Conservation (phyloP, 1,140 invertebrate species). For the Luehdorfia chinensis region DNA sequence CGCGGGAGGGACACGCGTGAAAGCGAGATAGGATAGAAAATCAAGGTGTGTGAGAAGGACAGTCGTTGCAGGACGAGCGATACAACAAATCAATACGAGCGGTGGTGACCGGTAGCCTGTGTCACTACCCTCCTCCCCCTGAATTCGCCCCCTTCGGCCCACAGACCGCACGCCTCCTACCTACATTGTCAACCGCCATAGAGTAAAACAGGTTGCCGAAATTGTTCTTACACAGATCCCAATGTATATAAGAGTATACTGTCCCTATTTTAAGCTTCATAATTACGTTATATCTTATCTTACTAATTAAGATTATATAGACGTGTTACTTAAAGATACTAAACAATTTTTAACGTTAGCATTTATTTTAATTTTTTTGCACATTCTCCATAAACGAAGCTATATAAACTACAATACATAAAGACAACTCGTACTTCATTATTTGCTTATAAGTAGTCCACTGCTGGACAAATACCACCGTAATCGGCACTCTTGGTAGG, state of each 20-base stretch:
- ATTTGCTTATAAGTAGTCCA: too few species aligned
- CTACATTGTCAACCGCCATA: conserved; percentile 72
- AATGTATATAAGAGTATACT: background rate
- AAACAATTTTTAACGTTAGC: too few species aligned
- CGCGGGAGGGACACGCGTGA: conserved; percentile 49
- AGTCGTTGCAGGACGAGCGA: conserved; percentile 70
- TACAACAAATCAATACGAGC: conserved; percentile 77
- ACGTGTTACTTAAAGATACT: too few species aligned
- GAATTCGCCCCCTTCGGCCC: conserved; percentile 26
- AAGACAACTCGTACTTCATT: too few species aligned
- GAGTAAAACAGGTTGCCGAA: conserved; percentile 48
- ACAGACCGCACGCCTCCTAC: conserved; percentile 64
- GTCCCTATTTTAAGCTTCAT: too few species aligned
- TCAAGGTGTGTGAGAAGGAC: conserved; percentile 53
- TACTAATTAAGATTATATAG: too few species aligned
- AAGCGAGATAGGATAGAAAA: conserved; percentile 29
- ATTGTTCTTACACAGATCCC: conserved; percentile 6
- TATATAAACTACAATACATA: too few species aligned
- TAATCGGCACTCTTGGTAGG: too few species aligned
- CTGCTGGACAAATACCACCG: too few species aligned
- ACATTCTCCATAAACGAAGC: too few species aligned
- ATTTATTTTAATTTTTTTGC: too few species aligned
- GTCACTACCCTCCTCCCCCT: conserved; percentile 55
- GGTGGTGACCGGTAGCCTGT: conserved; percentile 76
- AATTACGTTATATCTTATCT: too few species aligned